These are phyloP conservation scores for Orientallactaga bullata DNA, from an alignment of 2,113 vertebrate species.

Conservation along the genomic window DNA sequence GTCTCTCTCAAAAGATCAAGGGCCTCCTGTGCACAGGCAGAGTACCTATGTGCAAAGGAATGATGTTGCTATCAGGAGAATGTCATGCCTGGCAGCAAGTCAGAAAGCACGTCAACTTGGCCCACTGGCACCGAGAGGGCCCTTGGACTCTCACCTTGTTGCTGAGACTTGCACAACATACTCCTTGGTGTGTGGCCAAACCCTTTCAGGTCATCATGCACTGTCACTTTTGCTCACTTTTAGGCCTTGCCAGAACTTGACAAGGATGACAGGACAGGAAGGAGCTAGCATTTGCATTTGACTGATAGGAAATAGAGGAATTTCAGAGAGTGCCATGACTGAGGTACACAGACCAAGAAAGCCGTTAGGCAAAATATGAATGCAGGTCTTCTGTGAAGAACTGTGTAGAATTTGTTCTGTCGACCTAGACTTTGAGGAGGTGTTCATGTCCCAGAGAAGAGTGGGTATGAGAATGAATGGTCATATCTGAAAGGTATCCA, in stretches of 20 bases:
- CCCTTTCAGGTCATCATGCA: constrained; percentile 14
- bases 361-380: not conserved
- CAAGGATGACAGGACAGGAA: not conserved
- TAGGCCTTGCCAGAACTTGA: constrained; percentile 19
- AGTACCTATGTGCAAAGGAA: constrained; percentile 72
- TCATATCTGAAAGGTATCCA: not conserved
- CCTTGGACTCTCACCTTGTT: constrained; percentile 68
- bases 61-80: constrained; percentile 54
- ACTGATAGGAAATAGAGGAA: not conserved
- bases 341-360: not conserved
- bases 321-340: not conserved
- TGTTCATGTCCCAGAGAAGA: not conserved
- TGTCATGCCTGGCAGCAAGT: constrained; percentile 55
- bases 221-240: constrained; percentile 48
- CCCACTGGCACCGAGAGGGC: not conserved
- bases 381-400: not conserved
- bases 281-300: constrained; percentile 28
- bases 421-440: not conserved
- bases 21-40: constrained; percentile 67
- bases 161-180: not conserved
- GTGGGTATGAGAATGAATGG: not conserved
- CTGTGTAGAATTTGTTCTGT: not conserved
- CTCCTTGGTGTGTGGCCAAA: constrained; percentile 14
- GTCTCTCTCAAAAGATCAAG: constrained; percentile 71
- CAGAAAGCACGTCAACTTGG: constrained; percentile 53